Evolutionary conservation across 2,113 vertebrate genomes (phyloP).

Genomic region (Gasterosteus nipponicus): DNA sequence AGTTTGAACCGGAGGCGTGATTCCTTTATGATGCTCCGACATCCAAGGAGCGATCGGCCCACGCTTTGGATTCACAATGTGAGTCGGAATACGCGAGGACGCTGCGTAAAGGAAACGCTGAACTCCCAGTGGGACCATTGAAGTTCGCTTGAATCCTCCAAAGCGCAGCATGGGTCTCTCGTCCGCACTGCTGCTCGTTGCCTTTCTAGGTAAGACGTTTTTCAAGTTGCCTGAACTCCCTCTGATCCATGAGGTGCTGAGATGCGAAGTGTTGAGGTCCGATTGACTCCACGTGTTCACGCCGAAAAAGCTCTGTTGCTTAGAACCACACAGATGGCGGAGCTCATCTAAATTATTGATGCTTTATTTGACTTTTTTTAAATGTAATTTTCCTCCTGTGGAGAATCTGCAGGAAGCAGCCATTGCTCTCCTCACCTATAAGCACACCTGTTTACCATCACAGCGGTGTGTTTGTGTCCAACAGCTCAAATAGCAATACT

Average conservation of each 20-base stretch:
- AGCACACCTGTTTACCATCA: conserved; percentile 52
- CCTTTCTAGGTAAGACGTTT: conserved; percentile 62
- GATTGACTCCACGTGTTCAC: conserved; percentile 36
- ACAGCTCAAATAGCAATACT: not conserved
- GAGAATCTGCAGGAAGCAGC: not conserved
- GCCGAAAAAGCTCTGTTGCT: not conserved
- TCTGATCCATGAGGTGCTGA: not conserved
- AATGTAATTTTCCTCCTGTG: not conserved
- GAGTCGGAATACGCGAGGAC: conserved; percentile 42
- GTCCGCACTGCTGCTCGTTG: conserved; percentile 45
- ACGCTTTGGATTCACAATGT: conserved; percentile 53
- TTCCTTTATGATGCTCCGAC: conserved; percentile 42
- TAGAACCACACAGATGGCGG: not conserved
- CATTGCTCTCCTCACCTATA: not conserved
- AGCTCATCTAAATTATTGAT: not conserved
- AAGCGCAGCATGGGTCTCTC: conserved; percentile 53
- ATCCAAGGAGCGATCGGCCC: conserved; percentile 25
- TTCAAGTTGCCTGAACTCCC: not conserved
- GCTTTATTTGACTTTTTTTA: not conserved
- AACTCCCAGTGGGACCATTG: conserved; percentile 16
- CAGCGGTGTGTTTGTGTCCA: conserved; percentile 12
- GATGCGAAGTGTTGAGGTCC: not conserved
- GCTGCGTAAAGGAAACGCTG: conserved; percentile 31
- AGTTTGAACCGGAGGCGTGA: not conserved
- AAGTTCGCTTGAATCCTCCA: conserved; percentile 1